These are phyloP conservation scores for Glaucomys volans DNA, from an alignment of 2,113 vertebrate genomes.

Conservation along the genomic window DNA sequence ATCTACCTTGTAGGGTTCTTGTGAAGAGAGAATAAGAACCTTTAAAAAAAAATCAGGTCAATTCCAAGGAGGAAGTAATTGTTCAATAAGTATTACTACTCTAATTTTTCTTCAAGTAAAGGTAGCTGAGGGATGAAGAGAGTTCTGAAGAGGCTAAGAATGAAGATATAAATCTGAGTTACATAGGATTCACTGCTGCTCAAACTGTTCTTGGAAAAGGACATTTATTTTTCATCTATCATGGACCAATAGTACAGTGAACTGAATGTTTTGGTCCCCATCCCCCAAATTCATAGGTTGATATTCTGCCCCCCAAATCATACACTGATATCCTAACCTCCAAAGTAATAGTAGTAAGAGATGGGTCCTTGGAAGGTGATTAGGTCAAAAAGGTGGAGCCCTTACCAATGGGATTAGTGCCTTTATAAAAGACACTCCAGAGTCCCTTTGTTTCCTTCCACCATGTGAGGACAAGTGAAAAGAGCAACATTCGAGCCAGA, in stretches of 20 bases:
- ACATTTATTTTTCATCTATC: background rate
- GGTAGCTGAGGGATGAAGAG: background rate
- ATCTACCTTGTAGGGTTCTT: constrained; percentile 37
- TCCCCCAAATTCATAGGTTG: background rate
- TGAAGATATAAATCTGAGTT: background rate
- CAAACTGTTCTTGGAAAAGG: background rate
- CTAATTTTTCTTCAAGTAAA: background rate
- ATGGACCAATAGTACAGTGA: background rate
- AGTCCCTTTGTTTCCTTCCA: background rate
- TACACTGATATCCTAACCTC: too few relatives aligned
- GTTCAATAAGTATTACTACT: constrained; percentile 14
- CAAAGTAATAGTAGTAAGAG: background rate
- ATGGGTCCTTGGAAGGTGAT: background rate
- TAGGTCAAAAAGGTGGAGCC: background rate
- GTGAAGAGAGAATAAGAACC: background rate
- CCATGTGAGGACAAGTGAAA: background rate
- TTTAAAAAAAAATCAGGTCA: constrained; percentile 7
- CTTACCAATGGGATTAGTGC: background rate
- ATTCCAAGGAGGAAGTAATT: background rate
- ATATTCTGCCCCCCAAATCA: background rate
- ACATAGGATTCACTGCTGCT: background rate
- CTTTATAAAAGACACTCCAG: too few relatives aligned
- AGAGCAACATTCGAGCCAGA: background rate
- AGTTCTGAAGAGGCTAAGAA: background rate
- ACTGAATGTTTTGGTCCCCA: background rate